phyloP scores from a whole-genome alignment of 2,888 invertebrate species.

The Rhogogaster chlorosoma region DNA sequence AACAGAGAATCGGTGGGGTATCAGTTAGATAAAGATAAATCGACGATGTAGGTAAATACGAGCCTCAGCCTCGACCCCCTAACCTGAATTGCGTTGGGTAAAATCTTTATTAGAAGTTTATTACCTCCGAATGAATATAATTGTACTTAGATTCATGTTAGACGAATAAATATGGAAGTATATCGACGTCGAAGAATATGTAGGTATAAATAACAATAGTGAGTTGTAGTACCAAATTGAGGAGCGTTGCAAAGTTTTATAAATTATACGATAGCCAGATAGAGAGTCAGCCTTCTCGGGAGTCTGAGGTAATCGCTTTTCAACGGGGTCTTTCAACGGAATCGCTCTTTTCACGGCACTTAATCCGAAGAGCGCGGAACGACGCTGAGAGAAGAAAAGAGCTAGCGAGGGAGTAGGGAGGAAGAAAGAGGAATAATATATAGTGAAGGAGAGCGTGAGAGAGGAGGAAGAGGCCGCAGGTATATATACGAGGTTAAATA shows the following conservation, averaged over 20 bases:
- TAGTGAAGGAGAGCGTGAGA: neutral
- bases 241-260: conserved; percentile 20
- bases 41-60: conserved; percentile 38
- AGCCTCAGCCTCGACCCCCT: conserved; percentile 28
- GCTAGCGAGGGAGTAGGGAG: neutral
- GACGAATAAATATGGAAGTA: neutral
- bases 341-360: conserved; percentile 50
- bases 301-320: conserved; percentile 47
- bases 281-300: conserved; percentile 17
- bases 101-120: conserved; percentile 25
- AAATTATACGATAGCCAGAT: conserved; percentile 10
- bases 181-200: neutral
- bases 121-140: neutral
- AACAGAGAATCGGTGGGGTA: neutral
- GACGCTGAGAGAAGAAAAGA: conserved; percentile 17
- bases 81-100: neutral
- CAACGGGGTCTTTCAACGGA: conserved; percentile 49
- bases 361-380: conserved; percentile 35
- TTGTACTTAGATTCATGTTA: neutral
- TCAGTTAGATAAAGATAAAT: conserved; percentile 32
- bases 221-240: neutral
- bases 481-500: conserved; percentile 8
- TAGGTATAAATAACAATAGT: conserved; percentile 5
- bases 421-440: neutral
- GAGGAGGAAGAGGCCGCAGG: neutral